Evolutionary conservation across 2,888 invertebrate genomes (phyloP).

Genomic region (Chrysotoxum bicinctum): DNA sequence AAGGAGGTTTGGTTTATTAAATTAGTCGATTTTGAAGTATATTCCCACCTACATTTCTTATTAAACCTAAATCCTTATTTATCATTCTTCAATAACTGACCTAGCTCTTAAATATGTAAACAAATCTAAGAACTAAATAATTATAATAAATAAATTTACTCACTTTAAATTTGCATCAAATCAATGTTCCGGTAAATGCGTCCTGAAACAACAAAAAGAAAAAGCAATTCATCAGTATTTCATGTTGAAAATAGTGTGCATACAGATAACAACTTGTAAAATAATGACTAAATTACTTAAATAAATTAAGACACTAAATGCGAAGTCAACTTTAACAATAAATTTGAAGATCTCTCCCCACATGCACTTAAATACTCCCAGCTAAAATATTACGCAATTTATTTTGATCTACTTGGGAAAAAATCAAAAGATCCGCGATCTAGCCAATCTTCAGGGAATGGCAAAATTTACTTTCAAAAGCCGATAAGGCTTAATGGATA

Average conservation of each 20-base stretch:
- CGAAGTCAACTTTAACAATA: slow-evolving; percentile 1
- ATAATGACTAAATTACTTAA: slow-evolving; percentile 7
- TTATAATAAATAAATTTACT: too few species aligned
- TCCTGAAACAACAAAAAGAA: slow-evolving; percentile 1
- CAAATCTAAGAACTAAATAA: not conserved
- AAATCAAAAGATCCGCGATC: slow-evolving; percentile 15
- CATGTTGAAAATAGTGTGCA: not conserved
- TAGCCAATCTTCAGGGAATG: slow-evolving; percentile 18
- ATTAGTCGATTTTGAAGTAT: too few species aligned
- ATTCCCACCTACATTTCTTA: too few species aligned
- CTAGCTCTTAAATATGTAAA: too few species aligned
- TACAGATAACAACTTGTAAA: not conserved
- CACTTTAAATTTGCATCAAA: not conserved
- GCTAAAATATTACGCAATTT: not conserved
- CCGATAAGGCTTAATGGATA: slow-evolving; percentile 20
- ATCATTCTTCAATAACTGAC: too few species aligned
- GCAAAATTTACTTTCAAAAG: slow-evolving; percentile 3
- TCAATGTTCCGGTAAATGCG: not conserved
- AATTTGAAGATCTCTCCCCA: not conserved
- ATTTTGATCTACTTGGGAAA: not conserved
- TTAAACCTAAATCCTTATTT: too few species aligned
- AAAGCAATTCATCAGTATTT: not conserved
- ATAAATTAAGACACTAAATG: not conserved
- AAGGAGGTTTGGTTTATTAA: too few species aligned
- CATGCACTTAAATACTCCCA: not conserved